These are phyloP conservation scores for Seriola rivoliana DNA, from an alignment of 2,113 vertebrate genomes.

Conservation along the genomic window DNA sequence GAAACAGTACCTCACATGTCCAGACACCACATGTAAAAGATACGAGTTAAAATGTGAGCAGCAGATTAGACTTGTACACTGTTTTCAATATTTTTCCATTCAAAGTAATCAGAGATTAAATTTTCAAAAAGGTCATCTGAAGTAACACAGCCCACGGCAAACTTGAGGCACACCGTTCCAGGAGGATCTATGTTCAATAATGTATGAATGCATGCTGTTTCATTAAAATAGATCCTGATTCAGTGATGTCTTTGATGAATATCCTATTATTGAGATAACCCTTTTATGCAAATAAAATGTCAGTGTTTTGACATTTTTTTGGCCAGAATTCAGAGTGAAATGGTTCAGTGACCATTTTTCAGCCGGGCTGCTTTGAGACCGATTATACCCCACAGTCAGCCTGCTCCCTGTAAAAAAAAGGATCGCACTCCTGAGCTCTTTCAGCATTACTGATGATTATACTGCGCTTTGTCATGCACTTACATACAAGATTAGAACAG, in stretches of 20 bases:
- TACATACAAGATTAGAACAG: conserved; percentile 21
- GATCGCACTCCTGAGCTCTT: conserved; percentile 34
- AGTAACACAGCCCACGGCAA: conserved; percentile 63
- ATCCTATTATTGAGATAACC: conserved; percentile 55
- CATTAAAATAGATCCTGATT: conserved; percentile 58
- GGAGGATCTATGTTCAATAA: conserved; percentile 66
- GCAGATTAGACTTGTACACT: conserved; percentile 34
- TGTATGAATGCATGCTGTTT: conserved; percentile 65
- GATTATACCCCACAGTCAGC: conserved; percentile 46
- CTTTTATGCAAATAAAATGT: conserved; percentile 72
- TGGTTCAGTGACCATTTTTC: conserved; percentile 52
- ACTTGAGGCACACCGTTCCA: conserved; percentile 56
- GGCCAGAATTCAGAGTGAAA: conserved; percentile 58
- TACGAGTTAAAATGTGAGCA: conserved; percentile 36
- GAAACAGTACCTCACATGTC: conserved; percentile 45
- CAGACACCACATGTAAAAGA: conserved; percentile 33
- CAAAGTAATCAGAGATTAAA: conserved; percentile 71
- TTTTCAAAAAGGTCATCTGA: conserved; percentile 78
- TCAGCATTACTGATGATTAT: conserved; percentile 50
- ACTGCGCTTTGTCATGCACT: conserved; percentile 42
- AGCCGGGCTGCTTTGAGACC: conserved; percentile 49
- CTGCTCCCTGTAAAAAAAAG: conserved; percentile 9
- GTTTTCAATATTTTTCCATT: conserved; percentile 65
- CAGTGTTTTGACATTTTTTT: conserved; percentile 47
- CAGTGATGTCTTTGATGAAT: conserved; percentile 71